phyloP scores from a whole-genome alignment of 2,888 invertebrate species.

The Parnassius glacialis region DNA sequence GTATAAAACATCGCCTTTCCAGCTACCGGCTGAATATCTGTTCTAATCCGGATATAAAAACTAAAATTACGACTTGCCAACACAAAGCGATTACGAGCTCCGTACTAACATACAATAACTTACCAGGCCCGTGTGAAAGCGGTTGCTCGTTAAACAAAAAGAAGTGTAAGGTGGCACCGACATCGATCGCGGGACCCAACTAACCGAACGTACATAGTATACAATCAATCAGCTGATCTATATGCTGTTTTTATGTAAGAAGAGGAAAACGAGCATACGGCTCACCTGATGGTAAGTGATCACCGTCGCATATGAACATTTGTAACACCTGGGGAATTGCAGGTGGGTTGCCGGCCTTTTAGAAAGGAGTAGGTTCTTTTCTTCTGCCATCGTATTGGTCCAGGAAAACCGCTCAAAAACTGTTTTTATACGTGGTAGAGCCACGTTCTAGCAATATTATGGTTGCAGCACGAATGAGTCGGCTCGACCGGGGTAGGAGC shows the following conservation, averaged over 20 bases:
- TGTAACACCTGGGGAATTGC: too few relatives aligned
- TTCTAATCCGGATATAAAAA: constrained; percentile 8
- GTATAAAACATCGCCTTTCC: not conserved
- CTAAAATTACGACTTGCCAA: constrained; percentile 5
- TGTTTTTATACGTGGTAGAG: too few relatives aligned
- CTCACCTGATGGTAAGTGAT: too few relatives aligned
- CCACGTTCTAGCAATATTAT: too few relatives aligned
- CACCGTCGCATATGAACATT: too few relatives aligned
- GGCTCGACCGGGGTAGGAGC: too few relatives aligned
- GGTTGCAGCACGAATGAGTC: too few relatives aligned
- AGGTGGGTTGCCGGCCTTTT: too few relatives aligned
- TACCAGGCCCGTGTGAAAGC: constrained; percentile 26
- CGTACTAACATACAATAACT: constrained; percentile 23
- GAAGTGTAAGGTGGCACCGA: constrained; percentile 19
- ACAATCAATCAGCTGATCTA: not conserved
- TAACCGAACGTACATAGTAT: constrained; percentile 5
- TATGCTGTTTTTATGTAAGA: not conserved
- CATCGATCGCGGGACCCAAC: constrained; percentile 5
- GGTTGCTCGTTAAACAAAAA: constrained; percentile 25
- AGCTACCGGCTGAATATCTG: not conserved
- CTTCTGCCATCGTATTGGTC: too few relatives aligned
- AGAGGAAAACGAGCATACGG: too few relatives aligned
- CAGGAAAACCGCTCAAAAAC: too few relatives aligned
- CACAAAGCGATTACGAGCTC: constrained; percentile 16
- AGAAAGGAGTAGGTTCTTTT: too few relatives aligned